Percentiles rank a stretch among this genome's conserved stretches.
Conservation (phyloP, 2,888 invertebrate genomes). For the Melinaea menophilus region DNA sequence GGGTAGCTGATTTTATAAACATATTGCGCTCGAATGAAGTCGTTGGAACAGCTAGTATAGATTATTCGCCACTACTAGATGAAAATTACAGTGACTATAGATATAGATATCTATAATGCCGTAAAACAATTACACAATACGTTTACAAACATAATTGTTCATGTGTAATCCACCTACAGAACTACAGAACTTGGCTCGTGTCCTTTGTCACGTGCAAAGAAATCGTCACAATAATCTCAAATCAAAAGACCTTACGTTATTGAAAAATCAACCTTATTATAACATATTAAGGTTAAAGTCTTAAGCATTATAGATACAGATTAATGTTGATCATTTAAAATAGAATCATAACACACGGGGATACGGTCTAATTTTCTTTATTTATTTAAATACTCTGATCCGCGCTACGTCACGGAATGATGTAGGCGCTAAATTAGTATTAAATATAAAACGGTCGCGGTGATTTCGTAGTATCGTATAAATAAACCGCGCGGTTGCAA, state of each 20-base stretch:
- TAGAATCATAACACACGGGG: background rate
- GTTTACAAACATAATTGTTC: background rate
- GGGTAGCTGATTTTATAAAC: no score
- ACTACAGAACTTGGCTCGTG: slow-evolving; percentile 27
- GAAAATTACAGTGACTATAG: no score
- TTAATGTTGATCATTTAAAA: background rate
- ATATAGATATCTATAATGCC: no score
- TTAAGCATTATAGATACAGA: background rate
- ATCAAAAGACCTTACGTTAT: background rate
- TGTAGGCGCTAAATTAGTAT: slow-evolving; percentile 30
- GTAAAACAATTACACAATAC: background rate
- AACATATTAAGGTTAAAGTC: background rate
- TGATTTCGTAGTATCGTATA: slow-evolving; percentile 28
- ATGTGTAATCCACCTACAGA: slow-evolving; percentile 18
- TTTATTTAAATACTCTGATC: background rate
- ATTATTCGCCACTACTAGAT: no score
- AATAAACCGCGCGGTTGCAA: slow-evolving; percentile 14
- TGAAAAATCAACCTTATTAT: slow-evolving; percentile 8
- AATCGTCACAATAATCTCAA: slow-evolving; percentile 23
- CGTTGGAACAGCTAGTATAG: no score
- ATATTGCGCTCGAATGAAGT: no score
- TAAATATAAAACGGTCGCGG: slow-evolving; percentile 22
- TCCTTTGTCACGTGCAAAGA: slow-evolving; percentile 27
- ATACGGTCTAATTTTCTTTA: background rate
- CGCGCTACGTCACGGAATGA: slow-evolving; percentile 28